Evolutionary conservation across 2,888 invertebrate genomes (phyloP), one percentile per base, ranked within the genome.

Genomic region (Limnephilus lunatus): DNA sequence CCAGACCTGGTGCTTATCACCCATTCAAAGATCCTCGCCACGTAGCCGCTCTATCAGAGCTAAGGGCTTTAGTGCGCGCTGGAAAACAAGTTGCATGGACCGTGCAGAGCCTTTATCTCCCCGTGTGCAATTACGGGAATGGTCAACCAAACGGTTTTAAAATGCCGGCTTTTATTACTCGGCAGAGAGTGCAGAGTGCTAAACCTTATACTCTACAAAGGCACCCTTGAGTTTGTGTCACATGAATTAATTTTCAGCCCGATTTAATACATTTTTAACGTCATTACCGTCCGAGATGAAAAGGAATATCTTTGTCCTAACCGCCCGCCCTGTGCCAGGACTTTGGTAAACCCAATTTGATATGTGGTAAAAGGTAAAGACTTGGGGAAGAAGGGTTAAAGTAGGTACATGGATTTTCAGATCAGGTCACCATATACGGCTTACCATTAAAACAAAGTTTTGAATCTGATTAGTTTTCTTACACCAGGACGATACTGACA

Each of bases 81-180:
- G 25, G 68, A 68, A 68, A 68, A 68, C 53, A 68, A 68, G n/a
- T n/a, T 25, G 68, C 25, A 25, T 68, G 9, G 68, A 68, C 25
- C 25, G 68, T 9, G 68, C n/a, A n/a, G 68, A 85, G 85, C 85
- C 32, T 35, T 85, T 85, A 85, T 85, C 85, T 85, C 32, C 39
- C n/a, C 30, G 53, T 87, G 32, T 87, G 87, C 87, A 87, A 87
- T 87, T 87, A 87, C 53, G 31, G 12, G 87, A 87, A 87, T 87
- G 87, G 87, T 53, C 87, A 31, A 48, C 53, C 53, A 31, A 87
- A 53, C 87, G 87, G 87, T 68, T 53, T 86, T 86, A 48, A 44
- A 86, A 44, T 30, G 44, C 25, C 44, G 15, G 48, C 31, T 53
- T 87, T 25, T 85, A 85, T 39, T 19, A 39, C 39, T 7, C 39